Base-by-base conservation (phyloP, 2,888 invertebrate species). In the Heteromurus nitidus region DNA sequence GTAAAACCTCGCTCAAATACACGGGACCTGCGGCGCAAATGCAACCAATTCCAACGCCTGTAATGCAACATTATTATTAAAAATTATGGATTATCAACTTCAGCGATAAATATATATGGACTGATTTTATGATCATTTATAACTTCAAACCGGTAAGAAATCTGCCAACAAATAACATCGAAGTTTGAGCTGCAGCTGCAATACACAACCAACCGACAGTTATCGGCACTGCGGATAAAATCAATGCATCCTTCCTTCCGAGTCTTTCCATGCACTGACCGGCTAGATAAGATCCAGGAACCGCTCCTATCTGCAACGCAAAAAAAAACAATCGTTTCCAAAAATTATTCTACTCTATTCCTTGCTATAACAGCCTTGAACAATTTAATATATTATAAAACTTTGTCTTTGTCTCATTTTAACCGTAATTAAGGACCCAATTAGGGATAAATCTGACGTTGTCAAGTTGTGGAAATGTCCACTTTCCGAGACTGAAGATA, bases 141-240 rank as follows among this genome's bases (percentile, higher is more conserved):
- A n/a, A n/a, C n/a, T n/a, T n/a, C n/a, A n/a, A n/a, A 85, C 84
- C 84, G 2, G 84, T 83, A 16, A 85, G 24, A 67, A 85, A 84
- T 77, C 84, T 70, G 24, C 84, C 85, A 0, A 70, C 80, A 30
- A 73, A 73, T 18, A 85, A 36, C 82, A 83, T 77, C 7, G 68
- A 82, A 11, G 90, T 88, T n/a, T 91, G 82, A 16, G 88, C 88
- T 0, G 92, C 90, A 24, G 91, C 89, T 1, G 91, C 89, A 44
- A 92, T 91, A 3, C 92, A 88, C 0, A 92, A 82, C 92, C 93
- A 94, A 1, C 92, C 92, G 44, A 92, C 13, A 88, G 92, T 88
- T 53, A 90, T 90, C 0, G 93, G 93, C 1, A 93, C 64, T 0
- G 90, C 89, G 0, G 92, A 88, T 0, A 91, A 67, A 62, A 92